Conservation (phyloP, 2,888 invertebrate species). For the Druceiella hillmani region DNA sequence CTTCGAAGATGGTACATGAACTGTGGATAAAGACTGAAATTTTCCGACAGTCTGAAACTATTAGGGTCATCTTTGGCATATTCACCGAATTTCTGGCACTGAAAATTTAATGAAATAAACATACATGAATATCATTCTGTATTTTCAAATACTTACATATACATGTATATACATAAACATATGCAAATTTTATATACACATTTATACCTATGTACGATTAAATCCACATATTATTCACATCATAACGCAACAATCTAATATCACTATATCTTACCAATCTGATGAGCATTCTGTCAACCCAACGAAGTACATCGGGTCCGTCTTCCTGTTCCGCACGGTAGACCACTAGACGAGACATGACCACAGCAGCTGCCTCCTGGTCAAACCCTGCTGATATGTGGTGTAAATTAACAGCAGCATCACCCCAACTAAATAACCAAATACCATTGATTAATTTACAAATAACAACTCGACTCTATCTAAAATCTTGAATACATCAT, state of each 20-base stretch:
- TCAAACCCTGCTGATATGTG: conserved; percentile 95
- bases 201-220: conserved; percentile 2
- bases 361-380: conserved; percentile 96
- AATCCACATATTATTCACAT: conserved; percentile 1
- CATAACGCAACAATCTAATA: conserved; percentile 3
- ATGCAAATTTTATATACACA: background rate
- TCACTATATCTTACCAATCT: conserved; percentile 62
- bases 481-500: background rate
- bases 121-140: too few species aligned
- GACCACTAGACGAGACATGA: conserved; percentile 95
- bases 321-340: conserved; percentile 94
- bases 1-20: conserved; percentile 99
- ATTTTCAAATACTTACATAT: too few species aligned
- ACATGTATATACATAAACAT: conserved; percentile 13
- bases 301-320: conserved; percentile 95
- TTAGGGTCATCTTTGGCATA: conserved; percentile 96
- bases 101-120: too few species aligned
- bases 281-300: conserved; percentile 98
- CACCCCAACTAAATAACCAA: conserved; percentile 75
- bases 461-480: conserved; percentile 1
- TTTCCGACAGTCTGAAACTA: conserved; percentile 92
- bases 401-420: conserved; percentile 82
- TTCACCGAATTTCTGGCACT: conserved; percentile 99
- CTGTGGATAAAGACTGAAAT: conserved; percentile 97
- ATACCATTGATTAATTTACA: background rate